A percentile compares a stretch with the other conserved stretches of the same genome.
Conservation (phyloP, 35 echinoderm and acorn worm genomes). For the Apostichopus californicus region DNA sequence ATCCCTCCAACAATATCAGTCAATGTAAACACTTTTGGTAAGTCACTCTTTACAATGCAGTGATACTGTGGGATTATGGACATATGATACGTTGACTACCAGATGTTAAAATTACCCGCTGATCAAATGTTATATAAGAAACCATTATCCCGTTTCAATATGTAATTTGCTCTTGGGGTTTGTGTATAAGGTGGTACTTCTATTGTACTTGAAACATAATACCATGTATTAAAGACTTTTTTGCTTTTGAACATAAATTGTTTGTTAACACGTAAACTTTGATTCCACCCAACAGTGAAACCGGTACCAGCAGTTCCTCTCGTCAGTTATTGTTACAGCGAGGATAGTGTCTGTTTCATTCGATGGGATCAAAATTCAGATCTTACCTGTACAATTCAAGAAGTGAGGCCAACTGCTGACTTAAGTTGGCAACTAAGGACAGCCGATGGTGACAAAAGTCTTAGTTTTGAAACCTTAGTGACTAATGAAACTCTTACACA, state of each 20-base stretch:
- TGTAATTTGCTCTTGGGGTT: too few species aligned
- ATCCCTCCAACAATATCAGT: background rate
- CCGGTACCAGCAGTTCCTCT: background rate
- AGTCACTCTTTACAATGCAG: background rate
- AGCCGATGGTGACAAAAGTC: background rate
- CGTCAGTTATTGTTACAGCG: background rate
- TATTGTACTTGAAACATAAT: too few species aligned
- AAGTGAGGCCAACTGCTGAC: background rate
- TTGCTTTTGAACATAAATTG: too few species aligned
- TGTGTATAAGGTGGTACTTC: too few species aligned
- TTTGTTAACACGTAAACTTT: too few species aligned
- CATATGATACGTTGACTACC: too few species aligned
- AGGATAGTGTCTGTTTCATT: background rate
- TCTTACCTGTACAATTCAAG: background rate
- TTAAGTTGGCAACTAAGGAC: slow-evolving; percentile 10
- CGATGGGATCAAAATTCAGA: slow-evolving; percentile 10
- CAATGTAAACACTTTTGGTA: background rate
- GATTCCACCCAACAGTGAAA: background rate
- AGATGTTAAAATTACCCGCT: too few species aligned
- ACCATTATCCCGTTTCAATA: too few species aligned
- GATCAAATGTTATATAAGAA: too few species aligned
- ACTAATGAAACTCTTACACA: background rate
- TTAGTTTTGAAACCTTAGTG: background rate
- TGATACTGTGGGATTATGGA: too few species aligned
- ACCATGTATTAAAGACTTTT: too few species aligned